These are phyloP conservation scores for Poeciliopsis presidionis DNA, from an alignment of 2,797 vertebrate species.

Conservation along the genomic window DNA sequence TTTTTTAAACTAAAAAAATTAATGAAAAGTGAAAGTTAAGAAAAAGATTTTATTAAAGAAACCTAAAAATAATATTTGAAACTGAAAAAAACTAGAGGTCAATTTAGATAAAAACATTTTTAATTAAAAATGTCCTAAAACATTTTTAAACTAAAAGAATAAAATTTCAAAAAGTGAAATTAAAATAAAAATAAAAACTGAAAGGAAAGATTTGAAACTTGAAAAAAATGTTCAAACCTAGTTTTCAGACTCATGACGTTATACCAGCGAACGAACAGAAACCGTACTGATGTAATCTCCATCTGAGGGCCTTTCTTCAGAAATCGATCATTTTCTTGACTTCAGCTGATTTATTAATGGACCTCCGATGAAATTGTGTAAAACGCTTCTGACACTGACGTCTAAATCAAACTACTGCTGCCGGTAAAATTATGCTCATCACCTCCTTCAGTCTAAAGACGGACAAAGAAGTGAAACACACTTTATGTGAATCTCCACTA, in stretches of 20 bases:
- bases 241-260: neutral
- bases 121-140: no score
- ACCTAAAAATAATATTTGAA: no score
- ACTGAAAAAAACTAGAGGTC: no score
- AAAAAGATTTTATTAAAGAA: no score
- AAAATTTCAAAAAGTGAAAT: no score
- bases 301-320: neutral
- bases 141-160: no score
- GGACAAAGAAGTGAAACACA: neutral
- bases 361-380: neutral
- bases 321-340: slow-evolving; percentile 19
- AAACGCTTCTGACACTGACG: slow-evolving; percentile 7
- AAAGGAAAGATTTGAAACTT: no score
- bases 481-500: neutral
- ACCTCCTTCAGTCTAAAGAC: neutral
- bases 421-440: slow-evolving; percentile 8
- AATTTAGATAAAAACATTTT: no score
- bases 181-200: no score
- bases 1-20: no score
- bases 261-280: neutral
- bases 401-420: slow-evolving; percentile 13
- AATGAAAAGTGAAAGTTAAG: no score
- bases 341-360: slow-evolving; percentile 18
- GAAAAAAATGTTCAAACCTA: no score
- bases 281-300: neutral